phyloP scores from a whole-genome alignment of 2,113 vertebrate genomes.

The Prochilodus magdalenae region DNA sequence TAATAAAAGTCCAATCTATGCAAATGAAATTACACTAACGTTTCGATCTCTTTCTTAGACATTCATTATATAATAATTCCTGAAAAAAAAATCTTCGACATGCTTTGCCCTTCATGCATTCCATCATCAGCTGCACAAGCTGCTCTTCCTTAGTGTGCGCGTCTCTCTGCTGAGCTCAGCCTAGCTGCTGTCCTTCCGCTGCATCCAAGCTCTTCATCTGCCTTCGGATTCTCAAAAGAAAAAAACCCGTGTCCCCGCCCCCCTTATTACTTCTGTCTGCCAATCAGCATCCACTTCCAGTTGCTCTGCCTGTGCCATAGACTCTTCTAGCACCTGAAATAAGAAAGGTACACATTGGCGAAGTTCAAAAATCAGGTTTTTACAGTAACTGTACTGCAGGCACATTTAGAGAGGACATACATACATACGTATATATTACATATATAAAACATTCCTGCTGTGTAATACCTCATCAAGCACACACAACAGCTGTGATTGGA shows the following conservation, averaged over 20 bases:
- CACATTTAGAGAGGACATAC: too few species aligned
- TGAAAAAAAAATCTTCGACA: constrained; percentile 68
- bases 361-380: not conserved
- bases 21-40: too few species aligned
- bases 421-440: too few species aligned
- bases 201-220: constrained; percentile 67
- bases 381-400: not conserved
- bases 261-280: constrained; percentile 72
- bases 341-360: not conserved
- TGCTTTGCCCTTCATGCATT: constrained; percentile 75
- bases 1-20: not conserved
- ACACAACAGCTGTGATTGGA: too few species aligned
- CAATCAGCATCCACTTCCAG: constrained; percentile 70
- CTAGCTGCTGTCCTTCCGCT: constrained; percentile 72
- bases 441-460: too few species aligned
- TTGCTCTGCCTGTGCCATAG: constrained; percentile 78
- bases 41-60: too few species aligned
- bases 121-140: constrained; percentile 76
- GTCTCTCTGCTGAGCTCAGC: constrained; percentile 76
- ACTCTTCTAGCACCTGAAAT: constrained; percentile 80
- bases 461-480: too few species aligned
- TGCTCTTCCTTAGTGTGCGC: constrained; percentile 76
- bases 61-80: not conserved
- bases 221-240: too few species aligned
- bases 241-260: too few species aligned